Evolutionary conservation across 2,113 vertebrate genomes (phyloP).

Genomic region (Entelurus aequoreus): DNA sequence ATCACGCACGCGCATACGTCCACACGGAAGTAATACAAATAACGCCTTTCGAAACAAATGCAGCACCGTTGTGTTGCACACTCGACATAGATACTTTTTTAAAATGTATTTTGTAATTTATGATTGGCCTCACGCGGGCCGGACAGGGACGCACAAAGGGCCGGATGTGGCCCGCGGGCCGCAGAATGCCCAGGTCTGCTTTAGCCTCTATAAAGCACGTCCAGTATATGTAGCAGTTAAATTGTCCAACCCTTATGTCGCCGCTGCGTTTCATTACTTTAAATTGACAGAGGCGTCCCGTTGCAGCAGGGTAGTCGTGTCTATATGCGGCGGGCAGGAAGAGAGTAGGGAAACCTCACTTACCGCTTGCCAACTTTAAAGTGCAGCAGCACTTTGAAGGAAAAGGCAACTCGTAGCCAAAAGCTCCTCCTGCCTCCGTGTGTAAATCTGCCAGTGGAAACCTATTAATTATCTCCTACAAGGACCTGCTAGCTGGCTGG

Average conservation of each 20-base stretch:
- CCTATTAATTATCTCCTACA: slow-evolving; percentile 67
- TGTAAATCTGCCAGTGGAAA: slow-evolving; percentile 64
- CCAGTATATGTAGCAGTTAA: not conserved
- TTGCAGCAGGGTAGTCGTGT: not conserved
- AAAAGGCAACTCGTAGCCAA: slow-evolving; percentile 46
- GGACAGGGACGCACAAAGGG: no score
- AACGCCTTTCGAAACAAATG: no score
- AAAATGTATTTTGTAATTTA: no score
- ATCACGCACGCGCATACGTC: no score
- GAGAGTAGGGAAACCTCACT: slow-evolving; percentile 26
- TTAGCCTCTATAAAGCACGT: not conserved
- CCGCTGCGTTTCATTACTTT: slow-evolving; percentile 8
- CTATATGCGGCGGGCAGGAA: not conserved
- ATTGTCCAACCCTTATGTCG: not conserved
- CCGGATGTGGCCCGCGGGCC: no score
- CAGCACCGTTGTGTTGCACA: no score
- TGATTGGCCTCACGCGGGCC: no score
- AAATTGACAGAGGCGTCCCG: slow-evolving; percentile 14
- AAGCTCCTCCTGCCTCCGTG: slow-evolving; percentile 28
- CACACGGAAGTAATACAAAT: no score
- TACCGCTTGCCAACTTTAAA: slow-evolving; percentile 41
- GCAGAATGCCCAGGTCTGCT: no score
- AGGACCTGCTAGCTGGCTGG: slow-evolving; percentile 51
- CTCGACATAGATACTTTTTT: no score
- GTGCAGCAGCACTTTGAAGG: slow-evolving; percentile 49